A percentile compares a stretch with the other conserved stretches of the same genome.
Conservation (phyloP, 2,113 vertebrate genomes). For the Vulpes lagopus region DNA sequence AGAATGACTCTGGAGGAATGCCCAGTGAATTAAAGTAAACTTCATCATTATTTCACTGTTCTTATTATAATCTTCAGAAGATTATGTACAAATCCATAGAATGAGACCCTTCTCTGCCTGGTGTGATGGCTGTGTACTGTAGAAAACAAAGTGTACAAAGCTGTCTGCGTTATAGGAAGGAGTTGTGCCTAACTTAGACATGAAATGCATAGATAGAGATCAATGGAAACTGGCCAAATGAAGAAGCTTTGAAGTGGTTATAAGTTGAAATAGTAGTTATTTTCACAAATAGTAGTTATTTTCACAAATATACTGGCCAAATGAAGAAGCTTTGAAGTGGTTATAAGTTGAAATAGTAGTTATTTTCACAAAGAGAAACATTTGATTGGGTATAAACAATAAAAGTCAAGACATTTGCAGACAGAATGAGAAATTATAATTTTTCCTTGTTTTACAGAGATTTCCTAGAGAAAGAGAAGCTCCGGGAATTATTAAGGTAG, state of each 20-base stretch:
- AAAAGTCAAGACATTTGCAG: not conserved
- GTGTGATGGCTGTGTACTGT: not conserved
- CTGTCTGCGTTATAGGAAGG: not conserved
- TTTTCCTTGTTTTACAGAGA: not conserved
- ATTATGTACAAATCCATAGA: not conserved
- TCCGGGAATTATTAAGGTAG: constrained; percentile 14
- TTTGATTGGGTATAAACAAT: not conserved
- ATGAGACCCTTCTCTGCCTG: not conserved
- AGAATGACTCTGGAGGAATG: not conserved
- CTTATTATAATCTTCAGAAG: not conserved
- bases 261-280: not conserved
- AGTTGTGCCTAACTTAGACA: not conserved
- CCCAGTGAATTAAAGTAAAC: not conserved
- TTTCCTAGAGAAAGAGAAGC: constrained; percentile 16
- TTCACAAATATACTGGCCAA: not conserved
- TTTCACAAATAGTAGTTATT: not conserved
- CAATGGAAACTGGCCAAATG: not conserved
- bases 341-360: not conserved
- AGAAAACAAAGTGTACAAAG: not conserved
- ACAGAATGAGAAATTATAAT: not conserved
- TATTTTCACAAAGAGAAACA: not conserved
- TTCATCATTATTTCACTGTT: not conserved
- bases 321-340: not conserved
- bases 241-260: not conserved
- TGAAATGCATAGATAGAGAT: not conserved